Evolutionary conservation across 2,113 vertebrate species (phyloP).

Genomic region (Centropus bengalensis): DNA sequence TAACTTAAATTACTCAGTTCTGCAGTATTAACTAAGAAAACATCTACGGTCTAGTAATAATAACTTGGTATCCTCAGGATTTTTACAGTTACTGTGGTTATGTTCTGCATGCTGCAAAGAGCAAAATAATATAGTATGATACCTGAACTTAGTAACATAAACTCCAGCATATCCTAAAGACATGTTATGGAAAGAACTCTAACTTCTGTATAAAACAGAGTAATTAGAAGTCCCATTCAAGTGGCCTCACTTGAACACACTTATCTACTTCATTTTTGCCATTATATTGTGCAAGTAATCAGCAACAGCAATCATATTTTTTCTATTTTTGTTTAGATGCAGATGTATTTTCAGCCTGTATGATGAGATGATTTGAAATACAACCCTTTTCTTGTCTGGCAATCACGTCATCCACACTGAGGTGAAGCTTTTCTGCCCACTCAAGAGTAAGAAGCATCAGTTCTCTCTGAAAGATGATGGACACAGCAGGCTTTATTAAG

Average conservation of each 20-base stretch:
- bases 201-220: neutral
- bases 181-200: neutral
- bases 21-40: neutral
- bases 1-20: neutral
- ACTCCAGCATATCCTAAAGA: neutral
- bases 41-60: neutral
- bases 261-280: neutral
- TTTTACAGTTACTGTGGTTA: neutral
- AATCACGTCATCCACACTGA: neutral
- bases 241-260: neutral
- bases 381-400: neutral
- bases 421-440: neutral
- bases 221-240: neutral
- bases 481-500: neutral
- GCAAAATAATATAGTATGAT: neutral
- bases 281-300: neutral
- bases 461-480: neutral
- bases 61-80: neutral
- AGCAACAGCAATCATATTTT: neutral
- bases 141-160: no score
- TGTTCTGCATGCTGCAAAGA: neutral
- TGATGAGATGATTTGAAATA: neutral
- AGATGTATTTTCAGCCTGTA: neutral
- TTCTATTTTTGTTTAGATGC: neutral
- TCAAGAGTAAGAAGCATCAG: neutral